Conservation (phyloP, 1,140 invertebrate genomes). For the Campoletis sonorensis region DNA sequence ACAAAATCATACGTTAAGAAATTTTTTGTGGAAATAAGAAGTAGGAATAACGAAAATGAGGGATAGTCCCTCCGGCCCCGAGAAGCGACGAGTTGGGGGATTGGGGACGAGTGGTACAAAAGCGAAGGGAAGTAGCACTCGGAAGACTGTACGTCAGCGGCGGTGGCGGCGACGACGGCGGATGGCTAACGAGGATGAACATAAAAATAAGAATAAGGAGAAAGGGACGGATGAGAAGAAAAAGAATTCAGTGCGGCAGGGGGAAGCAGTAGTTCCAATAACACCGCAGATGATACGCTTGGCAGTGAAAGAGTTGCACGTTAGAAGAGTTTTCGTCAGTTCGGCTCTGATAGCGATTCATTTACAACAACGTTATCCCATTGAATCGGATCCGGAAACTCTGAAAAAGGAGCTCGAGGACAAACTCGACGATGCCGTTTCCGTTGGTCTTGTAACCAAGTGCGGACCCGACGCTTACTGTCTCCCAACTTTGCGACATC, state of each 20-base stretch:
- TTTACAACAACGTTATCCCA: conserved; percentile 57
- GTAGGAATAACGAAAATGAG: no score
- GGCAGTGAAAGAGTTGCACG: conserved; percentile 57
- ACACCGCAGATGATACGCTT: conserved; percentile 62
- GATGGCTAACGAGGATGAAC: no score
- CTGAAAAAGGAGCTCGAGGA: conserved; percentile 57
- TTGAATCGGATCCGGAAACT: conserved; percentile 50
- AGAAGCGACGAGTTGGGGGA: no score
- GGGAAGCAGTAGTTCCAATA: conserved; percentile 44
- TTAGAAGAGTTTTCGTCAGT: conserved; percentile 54
- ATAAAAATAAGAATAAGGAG: no score
- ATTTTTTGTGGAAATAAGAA: no score
- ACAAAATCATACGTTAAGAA: no score
- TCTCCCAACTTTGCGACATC: conserved; percentile 58
- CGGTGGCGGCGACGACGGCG: no score
- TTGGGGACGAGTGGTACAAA: no score
- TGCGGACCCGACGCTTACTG: conserved; percentile 58
- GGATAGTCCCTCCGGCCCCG: no score
- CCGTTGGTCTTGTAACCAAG: conserved; percentile 57
- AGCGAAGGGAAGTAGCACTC: no score
- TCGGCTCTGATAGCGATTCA: conserved; percentile 54
- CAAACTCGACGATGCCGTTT: conserved; percentile 61
- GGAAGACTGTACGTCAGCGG: no score
- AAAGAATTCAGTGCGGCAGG: neutral
- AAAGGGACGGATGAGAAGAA: neutral